Evolutionary conservation across 2,797 vertebrate genomes (phyloP).

Genomic region (Fundulus diaphanus): DNA sequence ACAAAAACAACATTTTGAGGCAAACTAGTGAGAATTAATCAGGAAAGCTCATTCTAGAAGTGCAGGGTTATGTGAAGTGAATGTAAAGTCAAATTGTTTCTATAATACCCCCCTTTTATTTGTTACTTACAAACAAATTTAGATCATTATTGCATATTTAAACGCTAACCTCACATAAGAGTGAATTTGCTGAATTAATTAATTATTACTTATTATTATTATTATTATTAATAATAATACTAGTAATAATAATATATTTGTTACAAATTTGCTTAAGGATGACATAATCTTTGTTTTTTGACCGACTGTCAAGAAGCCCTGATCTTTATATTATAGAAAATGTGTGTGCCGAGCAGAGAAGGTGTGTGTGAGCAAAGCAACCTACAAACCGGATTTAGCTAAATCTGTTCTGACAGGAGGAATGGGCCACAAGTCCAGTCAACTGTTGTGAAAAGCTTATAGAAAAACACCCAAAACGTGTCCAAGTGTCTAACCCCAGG

Average conservation of each 20-base stretch:
- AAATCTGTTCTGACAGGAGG: neutral
- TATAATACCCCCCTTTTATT: neutral
- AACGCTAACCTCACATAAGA: no score
- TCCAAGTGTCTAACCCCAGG: neutral
- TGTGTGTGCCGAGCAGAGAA: no score
- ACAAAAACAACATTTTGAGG: neutral
- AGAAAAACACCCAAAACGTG: neutral
- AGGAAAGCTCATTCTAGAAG: neutral
- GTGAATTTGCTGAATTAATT: no score
- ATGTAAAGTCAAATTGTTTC: neutral
- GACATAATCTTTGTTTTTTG: neutral
- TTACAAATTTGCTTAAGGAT: neutral
- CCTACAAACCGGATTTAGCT: no score
- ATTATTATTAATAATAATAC: neutral
- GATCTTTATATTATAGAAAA: neutral
- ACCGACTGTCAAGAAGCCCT: neutral
- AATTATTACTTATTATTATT: no score
- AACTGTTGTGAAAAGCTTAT: neutral
- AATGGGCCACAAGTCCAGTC: neutral
- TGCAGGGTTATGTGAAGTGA: neutral
- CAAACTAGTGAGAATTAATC: neutral
- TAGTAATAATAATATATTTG: neutral
- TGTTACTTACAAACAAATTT: neutral
- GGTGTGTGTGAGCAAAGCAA: no score
- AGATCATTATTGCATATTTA: no score